Evolutionary conservation across 2,888 invertebrate species (phyloP), one percentile per base, ranked within the genome.

Genomic region (Flabesymbios commensalis): DNA sequence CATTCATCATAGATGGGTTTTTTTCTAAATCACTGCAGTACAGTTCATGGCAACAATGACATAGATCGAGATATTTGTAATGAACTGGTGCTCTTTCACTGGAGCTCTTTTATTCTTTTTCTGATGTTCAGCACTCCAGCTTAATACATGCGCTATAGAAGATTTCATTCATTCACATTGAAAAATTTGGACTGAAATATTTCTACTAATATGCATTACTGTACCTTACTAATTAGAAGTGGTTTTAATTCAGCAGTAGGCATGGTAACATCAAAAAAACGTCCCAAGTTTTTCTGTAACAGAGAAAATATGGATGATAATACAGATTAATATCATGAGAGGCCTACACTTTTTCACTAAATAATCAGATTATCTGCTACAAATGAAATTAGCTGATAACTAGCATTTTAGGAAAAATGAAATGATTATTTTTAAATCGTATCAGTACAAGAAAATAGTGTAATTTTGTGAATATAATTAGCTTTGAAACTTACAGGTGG

Each of bases 201-300:
- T n/a, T n/a, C n/a, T n/a, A n/a, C n/a, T n/a, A n/a, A n/a, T n/a
- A n/a, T n/a, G n/a, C n/a, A n/a, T n/a, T n/a, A n/a, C n/a, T 31
- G 10, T 74, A 95, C 88, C 88, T 98, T 98, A 83, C 96, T 97
- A 47, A 94, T 89, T 58, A 90, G 87, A 14, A 96, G 95, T 4
- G 98, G 98, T 22, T 91, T 90, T 53, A 98, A 85, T 83, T 93
- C 91, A 32, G 91, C 94, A n/a, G 94, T 94, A 2, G 92, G 92
- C 81, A 91, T 89, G 4, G 92, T 91, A n/a, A 90, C 90, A 84
- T 96, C 93, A 80, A 95, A 95, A 42, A 54, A 64, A 29, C 58
- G 59, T 19, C 29, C 51, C 42, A 69, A 33, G n/a, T 54, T 57
- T 55, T 42, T 68, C 69, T 69, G 59, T 24, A 64, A 43, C 19